Conservation (phyloP, 1,140 invertebrate genomes). For the Belonocnema kinseyi region DNA sequence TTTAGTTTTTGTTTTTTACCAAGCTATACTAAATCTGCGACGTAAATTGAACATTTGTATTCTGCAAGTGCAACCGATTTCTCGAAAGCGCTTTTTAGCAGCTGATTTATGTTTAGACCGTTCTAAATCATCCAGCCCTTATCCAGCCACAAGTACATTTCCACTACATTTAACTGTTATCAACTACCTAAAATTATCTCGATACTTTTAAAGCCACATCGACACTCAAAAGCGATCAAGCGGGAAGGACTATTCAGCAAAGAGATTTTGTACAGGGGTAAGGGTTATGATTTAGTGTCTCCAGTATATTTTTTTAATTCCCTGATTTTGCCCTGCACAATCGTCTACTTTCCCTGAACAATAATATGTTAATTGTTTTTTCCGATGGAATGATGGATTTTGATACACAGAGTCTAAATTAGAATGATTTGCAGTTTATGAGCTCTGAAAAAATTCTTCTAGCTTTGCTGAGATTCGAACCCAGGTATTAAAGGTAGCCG, state of each 20-base stretch:
- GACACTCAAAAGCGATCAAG: not conserved
- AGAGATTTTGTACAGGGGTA: too few relatives aligned
- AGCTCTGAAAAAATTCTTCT: too few relatives aligned
- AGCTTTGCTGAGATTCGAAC: too few relatives aligned
- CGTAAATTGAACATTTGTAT: not conserved
- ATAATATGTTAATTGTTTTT: too few relatives aligned
- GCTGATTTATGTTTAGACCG: conserved; percentile 15
- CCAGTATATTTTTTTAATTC: too few relatives aligned
- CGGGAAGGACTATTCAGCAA: not conserved
- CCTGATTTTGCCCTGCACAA: too few relatives aligned
- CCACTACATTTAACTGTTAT: conserved; percentile 19
- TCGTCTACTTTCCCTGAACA: too few relatives aligned
- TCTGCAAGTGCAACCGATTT: conserved; percentile 9
- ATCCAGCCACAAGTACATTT: conserved; percentile 20
- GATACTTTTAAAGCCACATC: conserved; percentile 13
- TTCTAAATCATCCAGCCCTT: conserved; percentile 20
- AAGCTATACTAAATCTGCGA: not conserved
- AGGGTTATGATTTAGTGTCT: too few relatives aligned
- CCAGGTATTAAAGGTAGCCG: too few relatives aligned
- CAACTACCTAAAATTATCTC: conserved; percentile 16
- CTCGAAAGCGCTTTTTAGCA: not conserved
- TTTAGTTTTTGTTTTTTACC: not conserved
- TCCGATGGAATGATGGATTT: too few relatives aligned
- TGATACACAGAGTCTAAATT: too few relatives aligned
- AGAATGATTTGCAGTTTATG: too few relatives aligned